Base-by-base conservation (phyloP, 2,113 vertebrate species). In the Mormoops blainvillei region DNA sequence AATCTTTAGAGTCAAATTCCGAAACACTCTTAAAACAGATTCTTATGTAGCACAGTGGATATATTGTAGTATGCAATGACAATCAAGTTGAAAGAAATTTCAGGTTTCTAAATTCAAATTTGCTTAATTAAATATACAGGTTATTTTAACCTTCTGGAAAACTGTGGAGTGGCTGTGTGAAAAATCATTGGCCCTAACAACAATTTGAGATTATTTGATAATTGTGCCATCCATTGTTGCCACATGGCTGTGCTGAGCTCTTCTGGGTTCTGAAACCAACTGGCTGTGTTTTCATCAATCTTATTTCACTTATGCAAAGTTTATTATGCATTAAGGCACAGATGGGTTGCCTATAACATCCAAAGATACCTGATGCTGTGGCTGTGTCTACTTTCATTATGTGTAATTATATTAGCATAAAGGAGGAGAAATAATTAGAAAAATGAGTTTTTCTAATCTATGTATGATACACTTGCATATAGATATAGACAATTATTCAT, bases 261-360 rank as follows among this genome's bases (percentile, higher is more conserved):
- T 33, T 95, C 10, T 77, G 18, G 71, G 63, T 43, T 94, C n/a
- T 78, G 50, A 71, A 92, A 82, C 36, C 12, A 70, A n/a, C n/a
- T 56, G 19, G n/a, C 5, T 67, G 38, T 87, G 28, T 76, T 92
- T 91, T 74, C 52, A 97, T 91, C 41, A 78, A 45, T 89, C 7
- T 58, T 24, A 78, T 73, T 83, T 89, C 65, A 92, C 16, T 68
- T 96, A 18, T 70, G 13, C 14, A 88, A 96, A 96, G 45, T 71
- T 93, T 56, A 90, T 73, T 81, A 85, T 82, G 70, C 24, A 88
- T 96, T 93, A 91, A 74, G 36, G 16, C 91, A 28, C 31, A 95
- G 70, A 85, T 90, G 45, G 24, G 7, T 14, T 86, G 3, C 2
- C 45, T 89, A 45, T 82, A 76, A 80, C 18, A 85, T 38, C 38